phyloP scores from a whole-genome alignment of 1,140 invertebrate species.

The Lutraria rhynchaena region DNA sequence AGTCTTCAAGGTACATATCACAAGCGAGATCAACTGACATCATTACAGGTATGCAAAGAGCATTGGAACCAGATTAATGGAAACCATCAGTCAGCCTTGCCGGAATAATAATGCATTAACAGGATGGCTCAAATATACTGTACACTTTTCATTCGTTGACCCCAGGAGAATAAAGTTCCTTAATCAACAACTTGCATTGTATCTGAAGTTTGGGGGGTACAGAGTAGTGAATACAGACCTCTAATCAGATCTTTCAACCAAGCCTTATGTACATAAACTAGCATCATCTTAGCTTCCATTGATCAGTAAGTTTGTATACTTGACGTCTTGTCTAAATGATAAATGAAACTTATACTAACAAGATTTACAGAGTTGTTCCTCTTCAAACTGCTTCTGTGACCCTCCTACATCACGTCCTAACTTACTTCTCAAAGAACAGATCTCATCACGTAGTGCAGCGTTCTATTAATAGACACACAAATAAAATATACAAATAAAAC shows the following conservation, averaged over 20 bases:
- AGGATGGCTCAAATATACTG: too few relatives aligned
- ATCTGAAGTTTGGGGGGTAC: too few relatives aligned
- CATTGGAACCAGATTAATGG: neutral
- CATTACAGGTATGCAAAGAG: too few relatives aligned
- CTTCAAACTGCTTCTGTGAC: neutral
- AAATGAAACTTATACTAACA: neutral
- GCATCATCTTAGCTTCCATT: too few relatives aligned
- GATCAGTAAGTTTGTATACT: too few relatives aligned
- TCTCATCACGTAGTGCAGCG: conserved; percentile 9
- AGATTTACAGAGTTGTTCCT: conserved; percentile 31
- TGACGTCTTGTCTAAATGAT: neutral
- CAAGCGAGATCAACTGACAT: neutral
- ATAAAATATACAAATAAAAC: neutral
- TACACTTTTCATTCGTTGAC: too few relatives aligned
- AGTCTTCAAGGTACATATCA: neutral
- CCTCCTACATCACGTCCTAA: neutral
- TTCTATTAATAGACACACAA: conserved; percentile 11
- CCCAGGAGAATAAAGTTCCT: neutral
- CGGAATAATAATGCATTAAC: neutral
- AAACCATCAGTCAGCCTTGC: neutral
- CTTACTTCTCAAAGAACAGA: neutral
- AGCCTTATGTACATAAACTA: too few relatives aligned
- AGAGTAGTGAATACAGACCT: too few relatives aligned
- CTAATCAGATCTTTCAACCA: too few relatives aligned
- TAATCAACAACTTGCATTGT: neutral